phyloP scores from a whole-genome alignment of 2,888 invertebrate species.

The Calameuta pallipes region DNA sequence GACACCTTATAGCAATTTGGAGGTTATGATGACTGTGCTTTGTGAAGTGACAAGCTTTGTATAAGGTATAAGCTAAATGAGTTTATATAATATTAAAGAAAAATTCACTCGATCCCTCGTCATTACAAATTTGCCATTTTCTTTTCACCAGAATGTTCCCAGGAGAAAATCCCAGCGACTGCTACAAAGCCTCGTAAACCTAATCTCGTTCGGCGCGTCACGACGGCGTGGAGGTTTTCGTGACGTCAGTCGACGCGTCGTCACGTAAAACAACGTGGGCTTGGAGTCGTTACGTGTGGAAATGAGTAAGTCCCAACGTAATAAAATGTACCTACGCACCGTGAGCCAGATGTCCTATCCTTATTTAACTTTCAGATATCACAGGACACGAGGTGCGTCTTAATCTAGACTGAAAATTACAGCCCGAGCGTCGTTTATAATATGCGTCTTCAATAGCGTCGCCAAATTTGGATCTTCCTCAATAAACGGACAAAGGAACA shows the following conservation, averaged over 20 bases:
- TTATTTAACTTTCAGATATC: neutral
- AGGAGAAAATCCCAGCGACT: neutral
- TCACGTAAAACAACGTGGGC: constrained; percentile 33
- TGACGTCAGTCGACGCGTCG: constrained; percentile 34
- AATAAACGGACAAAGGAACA: neutral
- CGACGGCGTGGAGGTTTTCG: constrained; percentile 44
- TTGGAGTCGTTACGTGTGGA: constrained; percentile 32
- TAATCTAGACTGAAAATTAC: neutral
- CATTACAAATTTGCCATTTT: neutral
- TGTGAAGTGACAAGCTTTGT: no score
- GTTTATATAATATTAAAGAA: no score
- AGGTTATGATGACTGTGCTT: neutral
- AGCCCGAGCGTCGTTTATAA: neutral
- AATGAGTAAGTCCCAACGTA: constrained; percentile 37
- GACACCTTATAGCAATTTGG: neutral
- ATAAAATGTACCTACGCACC: constrained; percentile 24
- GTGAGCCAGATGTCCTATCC: neutral
- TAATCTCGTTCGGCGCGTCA: constrained; percentile 41
- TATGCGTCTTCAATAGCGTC: neutral
- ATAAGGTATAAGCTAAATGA: no score
- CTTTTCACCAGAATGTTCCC: neutral
- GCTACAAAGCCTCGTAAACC: constrained; percentile 22
- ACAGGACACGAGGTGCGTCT: neutral
- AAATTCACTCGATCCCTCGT: neutral
- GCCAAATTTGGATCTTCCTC: neutral